A percentile compares a stretch with the other conserved stretches of the same genome.
Conservation (phyloP, 2,797 vertebrate genomes). For the Brachymystax lenok region DNA sequence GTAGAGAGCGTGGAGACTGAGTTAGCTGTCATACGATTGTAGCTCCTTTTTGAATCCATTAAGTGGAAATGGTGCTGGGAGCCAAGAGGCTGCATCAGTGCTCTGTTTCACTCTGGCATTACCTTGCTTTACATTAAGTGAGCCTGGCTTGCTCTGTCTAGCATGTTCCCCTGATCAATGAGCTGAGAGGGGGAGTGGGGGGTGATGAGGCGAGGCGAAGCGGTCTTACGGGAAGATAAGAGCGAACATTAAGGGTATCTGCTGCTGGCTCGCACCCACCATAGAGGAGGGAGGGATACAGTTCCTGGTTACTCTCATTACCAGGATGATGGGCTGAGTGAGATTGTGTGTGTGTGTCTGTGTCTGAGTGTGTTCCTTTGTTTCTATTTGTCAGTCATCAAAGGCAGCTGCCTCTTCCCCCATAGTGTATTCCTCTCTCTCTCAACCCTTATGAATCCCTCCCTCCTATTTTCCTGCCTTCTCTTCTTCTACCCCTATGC, state of each 20-base stretch:
- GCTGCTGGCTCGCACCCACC: constrained; percentile 7
- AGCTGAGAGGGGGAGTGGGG: constrained; percentile 1
- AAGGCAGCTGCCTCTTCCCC: constrained; percentile 23
- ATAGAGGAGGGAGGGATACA: constrained; percentile 47
- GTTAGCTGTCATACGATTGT: not conserved
- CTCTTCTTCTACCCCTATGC: too few species aligned
- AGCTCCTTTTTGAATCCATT: too few species aligned
- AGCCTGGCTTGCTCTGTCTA: not conserved
- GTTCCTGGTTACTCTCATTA: not conserved
- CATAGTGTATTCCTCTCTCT: not conserved
- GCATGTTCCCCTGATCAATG: constrained; percentile 11
- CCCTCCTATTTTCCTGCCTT: too few species aligned
- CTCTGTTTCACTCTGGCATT: not conserved
- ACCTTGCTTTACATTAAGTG: constrained; percentile 8
- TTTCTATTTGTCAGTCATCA: not conserved
- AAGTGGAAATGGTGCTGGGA: not conserved
- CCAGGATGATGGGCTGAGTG: too few species aligned
- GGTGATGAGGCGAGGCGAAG: constrained; percentile 26
- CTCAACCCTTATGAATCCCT: too few species aligned
- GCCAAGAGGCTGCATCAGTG: not conserved
- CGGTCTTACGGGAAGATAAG: constrained; percentile 70
- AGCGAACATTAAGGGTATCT: constrained; percentile 61
- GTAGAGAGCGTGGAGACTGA: not conserved
- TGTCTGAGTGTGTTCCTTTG: too few species aligned
- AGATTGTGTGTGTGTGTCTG: too few species aligned